Evolutionary conservation across 2,888 invertebrate genomes (phyloP).

Genomic region (Teleiodes luculella): DNA sequence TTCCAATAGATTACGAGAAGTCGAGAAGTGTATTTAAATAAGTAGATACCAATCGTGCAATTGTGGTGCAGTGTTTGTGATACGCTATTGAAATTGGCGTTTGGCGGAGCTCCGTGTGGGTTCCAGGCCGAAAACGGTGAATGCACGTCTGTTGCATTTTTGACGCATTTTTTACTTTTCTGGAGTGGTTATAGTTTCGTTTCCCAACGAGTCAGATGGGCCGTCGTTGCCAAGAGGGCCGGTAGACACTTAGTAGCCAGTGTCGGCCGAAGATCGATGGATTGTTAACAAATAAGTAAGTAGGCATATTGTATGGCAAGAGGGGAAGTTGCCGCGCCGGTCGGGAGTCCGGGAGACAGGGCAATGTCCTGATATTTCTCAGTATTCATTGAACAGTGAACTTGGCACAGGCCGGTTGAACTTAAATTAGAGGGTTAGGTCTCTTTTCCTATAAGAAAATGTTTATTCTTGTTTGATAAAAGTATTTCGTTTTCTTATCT

Average conservation of each 20-base stretch:
- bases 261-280: constrained; percentile 43
- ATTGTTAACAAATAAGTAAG: constrained; percentile 53
- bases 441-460: constrained; percentile 3
- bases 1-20: neutral
- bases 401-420: neutral
- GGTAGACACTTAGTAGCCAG: neutral
- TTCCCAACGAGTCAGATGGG: constrained; percentile 19
- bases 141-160: constrained; percentile 11
- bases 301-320: neutral
- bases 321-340: neutral
- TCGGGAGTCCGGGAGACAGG: constrained; percentile 1
- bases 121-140: constrained; percentile 40
- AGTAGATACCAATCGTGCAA: neutral
- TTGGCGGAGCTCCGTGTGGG: constrained; percentile 36
- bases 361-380: neutral
- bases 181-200: constrained; percentile 16
- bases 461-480: no score
- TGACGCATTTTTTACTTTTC: constrained; percentile 12
- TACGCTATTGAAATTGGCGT: constrained; percentile 28
- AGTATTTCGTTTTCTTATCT: neutral
- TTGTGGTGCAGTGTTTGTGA: neutral
- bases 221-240: constrained; percentile 11
- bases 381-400: neutral
- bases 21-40: neutral
- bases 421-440: no score